Conservation (phyloP, 2,888 invertebrate genomes). For the Charanyca ferruginea region DNA sequence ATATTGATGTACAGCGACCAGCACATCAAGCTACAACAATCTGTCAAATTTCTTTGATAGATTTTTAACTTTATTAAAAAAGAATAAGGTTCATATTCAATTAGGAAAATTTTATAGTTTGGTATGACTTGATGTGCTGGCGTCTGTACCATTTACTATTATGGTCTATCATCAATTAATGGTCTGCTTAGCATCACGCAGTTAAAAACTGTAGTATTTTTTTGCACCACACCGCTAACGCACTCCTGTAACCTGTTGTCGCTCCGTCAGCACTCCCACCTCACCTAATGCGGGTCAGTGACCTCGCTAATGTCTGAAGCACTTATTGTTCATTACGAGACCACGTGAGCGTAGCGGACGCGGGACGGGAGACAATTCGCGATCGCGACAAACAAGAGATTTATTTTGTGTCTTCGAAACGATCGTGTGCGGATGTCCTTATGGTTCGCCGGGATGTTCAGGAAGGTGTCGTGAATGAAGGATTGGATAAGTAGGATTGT, state of each 20-base stretch:
- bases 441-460: constrained; percentile 12
- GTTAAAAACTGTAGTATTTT: too few species aligned
- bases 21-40: too few species aligned
- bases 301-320: constrained; percentile 74
- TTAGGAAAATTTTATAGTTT: too few species aligned
- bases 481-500: background rate
- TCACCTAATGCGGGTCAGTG: constrained; percentile 67
- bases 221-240: background rate
- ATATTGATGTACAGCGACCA: too few species aligned
- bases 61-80: too few species aligned
- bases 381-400: constrained; percentile 47
- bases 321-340: constrained; percentile 74
- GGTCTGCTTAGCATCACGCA: too few species aligned
- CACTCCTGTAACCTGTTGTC: constrained; percentile 14
- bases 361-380: constrained; percentile 50
- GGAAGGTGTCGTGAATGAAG: background rate
- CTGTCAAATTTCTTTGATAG: too few species aligned
- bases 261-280: constrained; percentile 29
- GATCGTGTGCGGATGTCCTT: constrained; percentile 44
- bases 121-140: too few species aligned
- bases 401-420: constrained; percentile 34
- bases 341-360: constrained; percentile 52
- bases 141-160: too few species aligned
- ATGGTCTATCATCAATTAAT: too few species aligned
- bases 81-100: too few species aligned